These are phyloP conservation scores for Diabrotica undecimpunctata DNA, from an alignment of 1,140 invertebrate genomes.

Conservation along the genomic window DNA sequence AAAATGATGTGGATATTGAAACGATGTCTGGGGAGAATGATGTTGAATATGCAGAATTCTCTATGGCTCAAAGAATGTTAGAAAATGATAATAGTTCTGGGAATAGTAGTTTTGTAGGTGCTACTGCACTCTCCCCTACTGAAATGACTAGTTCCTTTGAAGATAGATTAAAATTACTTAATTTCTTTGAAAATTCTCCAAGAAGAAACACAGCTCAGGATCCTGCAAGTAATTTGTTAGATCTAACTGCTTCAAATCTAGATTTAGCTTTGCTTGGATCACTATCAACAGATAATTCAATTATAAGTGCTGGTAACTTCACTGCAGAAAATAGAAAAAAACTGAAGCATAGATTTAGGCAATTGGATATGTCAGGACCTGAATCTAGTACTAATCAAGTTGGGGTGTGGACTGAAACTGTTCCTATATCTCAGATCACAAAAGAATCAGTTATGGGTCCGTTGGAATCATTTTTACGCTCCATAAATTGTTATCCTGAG, in stretches of 20 bases:
- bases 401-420: conserved; percentile 36
- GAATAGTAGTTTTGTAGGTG: conserved; percentile 23
- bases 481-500: conserved; percentile 44
- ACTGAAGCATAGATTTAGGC: conserved; percentile 29
- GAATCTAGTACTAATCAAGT: conserved; percentile 16
- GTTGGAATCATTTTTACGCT: conserved; percentile 42
- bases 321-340: conserved; percentile 24
- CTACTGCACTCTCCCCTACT: conserved; percentile 31
- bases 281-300: conserved; percentile 7
- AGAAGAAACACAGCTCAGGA: background rate
- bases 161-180: conserved; percentile 39
- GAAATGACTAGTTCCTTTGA: conserved; percentile 30
- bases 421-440: conserved; percentile 35
- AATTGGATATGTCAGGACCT: conserved; percentile 9
- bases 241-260: conserved; percentile 26
- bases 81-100: conserved; percentile 32
- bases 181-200: conserved; percentile 21
- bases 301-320: conserved; percentile 12
- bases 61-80: conserved; percentile 48
- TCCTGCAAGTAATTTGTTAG: conserved; percentile 15
- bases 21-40: conserved; percentile 83
- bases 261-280: conserved; percentile 26
- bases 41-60: conserved; percentile 66
- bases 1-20: conserved; percentile 57
- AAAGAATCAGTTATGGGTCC: conserved; percentile 43